phyloP scores from a whole-genome alignment of 2,797 vertebrate species.

The Coluber constrictor region DNA sequence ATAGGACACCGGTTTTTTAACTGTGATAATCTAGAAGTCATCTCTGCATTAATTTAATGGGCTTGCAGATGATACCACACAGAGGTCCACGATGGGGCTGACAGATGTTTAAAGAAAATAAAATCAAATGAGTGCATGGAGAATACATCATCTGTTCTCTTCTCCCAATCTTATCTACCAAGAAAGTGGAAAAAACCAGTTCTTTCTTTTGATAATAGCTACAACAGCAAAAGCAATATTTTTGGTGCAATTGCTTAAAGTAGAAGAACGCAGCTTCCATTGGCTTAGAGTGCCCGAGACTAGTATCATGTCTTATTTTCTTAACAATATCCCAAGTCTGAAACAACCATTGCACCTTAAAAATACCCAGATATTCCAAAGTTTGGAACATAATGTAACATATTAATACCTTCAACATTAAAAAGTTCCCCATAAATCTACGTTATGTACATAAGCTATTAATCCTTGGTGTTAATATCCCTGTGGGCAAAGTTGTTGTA shows the following conservation, averaged over 20 bases:
- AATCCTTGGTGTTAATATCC: conserved; percentile 38
- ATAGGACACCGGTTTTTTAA: not conserved
- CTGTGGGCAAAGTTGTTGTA: conserved; percentile 19
- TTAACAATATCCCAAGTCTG: not conserved
- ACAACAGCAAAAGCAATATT: not conserved
- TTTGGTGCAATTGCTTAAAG: not conserved
- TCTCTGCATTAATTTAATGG: conserved; percentile 36
- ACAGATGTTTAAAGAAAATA: not conserved
- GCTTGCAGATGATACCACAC: conserved; percentile 25
- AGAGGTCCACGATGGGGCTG: not conserved
- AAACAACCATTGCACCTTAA: not conserved
- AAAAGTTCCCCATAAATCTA: not conserved
- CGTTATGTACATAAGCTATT: not conserved
- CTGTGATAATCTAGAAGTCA: conserved; percentile 22
- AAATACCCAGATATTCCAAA: not conserved
- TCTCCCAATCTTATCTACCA: not conserved
- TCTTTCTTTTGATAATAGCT: not conserved
- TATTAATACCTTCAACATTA: not conserved
- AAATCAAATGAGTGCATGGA: not conserved
- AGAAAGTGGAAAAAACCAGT: not conserved
- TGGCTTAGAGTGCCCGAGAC: not conserved
- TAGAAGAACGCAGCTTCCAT: not conserved
- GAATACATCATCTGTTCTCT: not conserved
- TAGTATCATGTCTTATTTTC: not conserved
- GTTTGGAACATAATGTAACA: not conserved